Percentiles rank a stretch among this genome's conserved stretches.
These are phyloP conservation scores for Macrotis lagotis DNA, from an alignment of 2,113 vertebrate genomes.

Conservation along the genomic window DNA sequence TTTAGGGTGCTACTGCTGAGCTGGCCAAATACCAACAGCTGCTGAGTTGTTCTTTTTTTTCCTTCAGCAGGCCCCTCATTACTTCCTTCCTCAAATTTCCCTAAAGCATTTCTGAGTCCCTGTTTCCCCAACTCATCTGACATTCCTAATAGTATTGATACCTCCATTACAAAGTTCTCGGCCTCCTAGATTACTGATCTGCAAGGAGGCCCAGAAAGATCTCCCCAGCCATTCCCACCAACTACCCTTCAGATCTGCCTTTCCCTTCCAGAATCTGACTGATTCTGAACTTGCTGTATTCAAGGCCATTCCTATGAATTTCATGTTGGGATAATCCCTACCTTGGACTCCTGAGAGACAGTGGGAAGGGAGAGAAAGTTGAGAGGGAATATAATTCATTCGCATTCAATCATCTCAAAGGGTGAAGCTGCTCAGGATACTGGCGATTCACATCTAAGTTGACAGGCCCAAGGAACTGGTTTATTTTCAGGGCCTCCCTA, in stretches of 20 bases:
- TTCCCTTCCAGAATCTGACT: not conserved
- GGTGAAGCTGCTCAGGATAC: not conserved
- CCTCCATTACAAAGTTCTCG: constrained; percentile 12
- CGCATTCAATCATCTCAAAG: not conserved
- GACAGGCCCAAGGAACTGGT: not conserved
- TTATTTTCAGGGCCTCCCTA: not conserved
- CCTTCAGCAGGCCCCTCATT: not conserved
- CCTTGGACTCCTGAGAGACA: not conserved
- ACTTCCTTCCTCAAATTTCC: not conserved
- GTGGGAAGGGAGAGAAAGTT: not conserved
- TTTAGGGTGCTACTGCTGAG: not conserved
- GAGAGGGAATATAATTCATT: not conserved
- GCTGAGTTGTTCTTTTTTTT: not conserved
- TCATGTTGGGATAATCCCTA: not conserved
- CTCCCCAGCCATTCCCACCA: not conserved
- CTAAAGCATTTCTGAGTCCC: not conserved
- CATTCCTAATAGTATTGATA: not conserved
- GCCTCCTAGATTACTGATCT: constrained; percentile 12
- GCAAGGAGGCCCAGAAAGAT: not conserved
- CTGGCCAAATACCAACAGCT: not conserved
- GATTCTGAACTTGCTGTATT: not conserved
- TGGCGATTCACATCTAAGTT: constrained; percentile 4
- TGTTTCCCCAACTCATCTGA: not conserved
- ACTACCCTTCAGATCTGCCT: not conserved
- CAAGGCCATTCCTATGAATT: not conserved